Evolutionary conservation across 2,797 vertebrate genomes (phyloP), one percentile per base, ranked within the genome.

Genomic region (Centroberyx gerrardi): DNA sequence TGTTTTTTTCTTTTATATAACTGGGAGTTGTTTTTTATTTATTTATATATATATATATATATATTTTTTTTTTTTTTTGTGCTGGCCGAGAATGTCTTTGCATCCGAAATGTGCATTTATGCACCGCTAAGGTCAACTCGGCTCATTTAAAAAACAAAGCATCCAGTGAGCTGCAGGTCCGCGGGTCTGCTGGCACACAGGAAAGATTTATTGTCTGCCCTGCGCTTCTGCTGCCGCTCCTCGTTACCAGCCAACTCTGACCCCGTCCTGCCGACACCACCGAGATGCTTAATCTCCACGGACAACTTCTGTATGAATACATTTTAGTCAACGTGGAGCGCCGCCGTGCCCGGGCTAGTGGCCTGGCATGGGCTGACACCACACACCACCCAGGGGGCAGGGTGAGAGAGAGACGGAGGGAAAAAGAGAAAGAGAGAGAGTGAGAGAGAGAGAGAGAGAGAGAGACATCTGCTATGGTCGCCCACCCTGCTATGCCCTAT

Each of bases 181-280:
- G 68, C 15, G 18, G 82, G 81, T 87, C 82, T 85, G 70, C 85
- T 80, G 86, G 84, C 89, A 80, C 83, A 77, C 78, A 82, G 73
- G 77, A 80, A 84, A 90, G 92, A 93, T 92, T 91, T 91, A 93
- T 91, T 87, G 87, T 91, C 80, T 83, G 86, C 85, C 83, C 89
- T 69, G 73, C 22, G 74, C 87, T 70, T 85, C 74, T 85, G 82
- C 84, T 82, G 80, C 78, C 14, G 83, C 79, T 90, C 74, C 88
- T 92, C 62, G 81, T 92, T 92, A 92, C 90, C 80, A 81, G 85
- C 36, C 84, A 92, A 89, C 91, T 92, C 81, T 94, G 89, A 94
- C 90, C 93, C 87, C 56, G 14, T 89, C 80, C 71, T 81, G 76
- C 88, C 65, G 59, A 88, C 85, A 75, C 83, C 71, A 52, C 85